Evolutionary conservation across 2,888 invertebrate genomes (phyloP).

Genomic region (Phrixothrix hirtus): DNA sequence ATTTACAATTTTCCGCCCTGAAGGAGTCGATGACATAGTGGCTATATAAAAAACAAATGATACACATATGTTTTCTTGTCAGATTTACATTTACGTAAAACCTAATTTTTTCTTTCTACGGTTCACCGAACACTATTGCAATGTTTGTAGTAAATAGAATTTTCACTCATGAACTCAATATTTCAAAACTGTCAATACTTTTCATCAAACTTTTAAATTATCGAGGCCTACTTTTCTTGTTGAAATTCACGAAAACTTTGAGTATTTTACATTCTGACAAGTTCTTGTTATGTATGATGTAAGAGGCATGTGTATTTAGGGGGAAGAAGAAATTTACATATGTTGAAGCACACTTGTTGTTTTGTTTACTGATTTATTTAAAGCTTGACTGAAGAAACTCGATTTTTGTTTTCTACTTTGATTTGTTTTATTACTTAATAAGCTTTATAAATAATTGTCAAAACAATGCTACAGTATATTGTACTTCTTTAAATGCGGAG

Average conservation of each 20-base stretch:
- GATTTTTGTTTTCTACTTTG: too few species aligned
- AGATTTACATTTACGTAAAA: slow-evolving; percentile 19
- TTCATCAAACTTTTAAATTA: neutral
- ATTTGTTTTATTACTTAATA: too few species aligned
- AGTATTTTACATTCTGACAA: neutral
- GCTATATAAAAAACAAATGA: slow-evolving; percentile 16
- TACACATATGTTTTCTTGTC: slow-evolving; percentile 20
- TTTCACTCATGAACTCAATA: slow-evolving; percentile 14
- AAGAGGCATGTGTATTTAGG: too few species aligned
- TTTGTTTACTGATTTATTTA: too few species aligned
- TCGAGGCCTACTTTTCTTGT: neutral
- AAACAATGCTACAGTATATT: too few species aligned
- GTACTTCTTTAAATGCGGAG: too few species aligned
- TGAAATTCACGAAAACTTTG: neutral
- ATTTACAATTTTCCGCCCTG: neutral
- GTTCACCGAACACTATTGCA: slow-evolving; percentile 15
- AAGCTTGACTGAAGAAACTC: too few species aligned
- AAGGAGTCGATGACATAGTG: slow-evolving; percentile 1
- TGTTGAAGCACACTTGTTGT: too few species aligned
- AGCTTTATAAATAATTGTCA: too few species aligned
- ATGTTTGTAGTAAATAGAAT: slow-evolving; percentile 18
- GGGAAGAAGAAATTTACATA: too few species aligned
- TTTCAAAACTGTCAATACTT: slow-evolving; percentile 3
- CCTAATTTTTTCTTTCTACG: slow-evolving; percentile 7
- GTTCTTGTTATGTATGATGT: neutral